Evolutionary conservation across 2,113 vertebrate genomes (phyloP), one percentile per base, ranked within the genome.

Genomic region (Vombatus ursinus): DNA sequence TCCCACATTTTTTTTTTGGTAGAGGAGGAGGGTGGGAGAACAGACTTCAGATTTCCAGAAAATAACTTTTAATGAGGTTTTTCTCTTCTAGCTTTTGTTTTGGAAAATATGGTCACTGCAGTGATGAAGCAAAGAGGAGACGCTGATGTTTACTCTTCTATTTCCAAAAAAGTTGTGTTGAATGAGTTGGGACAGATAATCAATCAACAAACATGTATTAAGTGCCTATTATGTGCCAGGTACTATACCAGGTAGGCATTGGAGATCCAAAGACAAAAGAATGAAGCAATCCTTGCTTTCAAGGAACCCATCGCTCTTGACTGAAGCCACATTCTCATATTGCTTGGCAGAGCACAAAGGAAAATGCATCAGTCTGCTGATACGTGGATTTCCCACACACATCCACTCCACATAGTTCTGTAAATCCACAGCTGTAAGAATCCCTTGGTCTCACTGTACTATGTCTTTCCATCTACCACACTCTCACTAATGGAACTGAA

Each of bases 401-500:
- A 52, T 94, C 89, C 90, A 19, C 84, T 90, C 54, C 52, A 90
- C 37, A 94, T 24, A 52, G 22, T 92, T 95, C 19, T 94, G 96
- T 96, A 98, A 98, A 97, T 96, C 93, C 11, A 19, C 52, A 61
- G 31, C 37, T 92, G 50, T 47, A 94, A 94, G 95, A 84, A 93
- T 93, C 90, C 44, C 12, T 7, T 92, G 50, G 93, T 92, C 31
- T 57, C 95, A 95, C 93, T 91, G 91, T 7, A 19, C 16, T n/a
- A 91, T 54, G 84, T 95, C 96, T 54, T 95, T 92, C 95, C 93
- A 96, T n/a, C 77, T 91, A 93, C 94, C 96, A 96, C 94, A 96
- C 92, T 94, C 68, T 50, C 52, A 93, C 94, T 98, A 98, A 97
- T 97, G 96, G 94, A 96, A 68, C 31, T 91, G 53, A 16, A 50